Evolutionary conservation across 1,140 invertebrate species (phyloP).

Genomic region (Penaeus indicus): DNA sequence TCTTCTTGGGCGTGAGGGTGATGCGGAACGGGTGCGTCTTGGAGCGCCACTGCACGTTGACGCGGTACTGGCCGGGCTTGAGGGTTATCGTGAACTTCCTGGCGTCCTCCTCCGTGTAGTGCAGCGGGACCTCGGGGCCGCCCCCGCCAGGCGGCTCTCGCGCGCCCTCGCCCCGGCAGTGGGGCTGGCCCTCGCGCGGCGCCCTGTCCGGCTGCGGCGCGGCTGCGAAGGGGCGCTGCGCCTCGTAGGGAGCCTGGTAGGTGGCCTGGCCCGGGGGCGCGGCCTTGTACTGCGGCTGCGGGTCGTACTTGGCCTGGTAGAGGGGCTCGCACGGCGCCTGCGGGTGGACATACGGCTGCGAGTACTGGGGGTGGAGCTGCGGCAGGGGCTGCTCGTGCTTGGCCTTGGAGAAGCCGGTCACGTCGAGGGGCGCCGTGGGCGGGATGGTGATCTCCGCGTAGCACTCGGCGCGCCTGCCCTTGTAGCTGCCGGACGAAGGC

Average conservation of each 20-base stretch:
- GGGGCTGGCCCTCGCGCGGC: background rate
- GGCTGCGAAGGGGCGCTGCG: too few relatives aligned
- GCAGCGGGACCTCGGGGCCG: background rate
- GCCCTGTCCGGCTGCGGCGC: too few relatives aligned
- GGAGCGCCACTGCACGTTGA: constrained; percentile 54
- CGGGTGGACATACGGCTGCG: background rate
- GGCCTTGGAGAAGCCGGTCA: background rate
- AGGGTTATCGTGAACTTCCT: constrained; percentile 48
- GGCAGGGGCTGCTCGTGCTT: background rate
- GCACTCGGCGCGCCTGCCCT: background rate
- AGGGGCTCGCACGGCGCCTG: too few relatives aligned
- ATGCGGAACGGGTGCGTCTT: constrained; percentile 44
- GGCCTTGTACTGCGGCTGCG: too few relatives aligned
- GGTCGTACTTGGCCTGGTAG: too few relatives aligned
- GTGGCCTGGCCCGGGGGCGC: too few relatives aligned
- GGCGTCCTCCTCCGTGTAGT: background rate
- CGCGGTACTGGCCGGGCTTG: constrained; percentile 40
- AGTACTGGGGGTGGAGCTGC: background rate
- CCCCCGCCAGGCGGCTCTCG: background rate
- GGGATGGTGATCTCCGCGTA: constrained; percentile 19
- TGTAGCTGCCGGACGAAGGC: too few relatives aligned
- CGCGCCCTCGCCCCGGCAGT: background rate
- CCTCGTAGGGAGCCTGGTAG: too few relatives aligned
- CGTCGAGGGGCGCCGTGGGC: background rate
- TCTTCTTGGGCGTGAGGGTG: constrained; percentile 23